Evolutionary conservation across 2,888 invertebrate genomes (phyloP), one percentile per base, ranked within the genome.

Genomic region (Sabellastarte sp.): DNA sequence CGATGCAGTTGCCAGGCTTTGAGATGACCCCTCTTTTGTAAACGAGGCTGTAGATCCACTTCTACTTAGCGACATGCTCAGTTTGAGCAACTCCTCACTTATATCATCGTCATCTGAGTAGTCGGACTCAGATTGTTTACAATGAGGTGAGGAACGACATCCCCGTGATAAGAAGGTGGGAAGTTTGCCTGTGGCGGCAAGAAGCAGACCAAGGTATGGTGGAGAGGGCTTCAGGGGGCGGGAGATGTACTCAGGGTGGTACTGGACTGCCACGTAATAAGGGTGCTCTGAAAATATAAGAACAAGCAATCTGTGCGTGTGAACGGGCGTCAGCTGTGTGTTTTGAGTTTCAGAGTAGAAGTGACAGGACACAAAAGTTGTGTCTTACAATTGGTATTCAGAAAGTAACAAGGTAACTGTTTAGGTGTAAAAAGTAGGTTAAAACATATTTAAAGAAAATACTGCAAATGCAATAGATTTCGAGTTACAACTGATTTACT

Each of bases 191-290:
- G 90, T 89, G 0, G 95, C 90, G 3, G 98, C 96, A 68, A 98
- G 86, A 74, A 99, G 90, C 1, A 99, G 87, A 69, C 99, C 99
- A 71, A 97, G 86, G 85, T 97, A 99, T 4, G 95, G 95, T 2
- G 98, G 94, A 29, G 96, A 96, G 0, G 97, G 95, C 58, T 80
- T 80, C 75, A 83, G 72, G 1, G 84, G 83, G 1, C 96, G 87
- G 0, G 95, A 94, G 66, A 95, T 86, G 83, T 98, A 99, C 84
- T 99, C 99, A 0, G 99, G 99, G 85, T 99, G 99, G 85, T 91
- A 99, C 85, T 99, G 99, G 1, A 95, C 95, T 0, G 92, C 92
- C 3, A 97, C 92, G 81, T 92, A 99, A 84, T 92, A 99, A 0
- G 92, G 92, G 85, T 99, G 98, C 60, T 87, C 88, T 83, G 76